phyloP scores from a whole-genome alignment of 2,797 vertebrate genomes.

The Sebastes trivittatus region DNA sequence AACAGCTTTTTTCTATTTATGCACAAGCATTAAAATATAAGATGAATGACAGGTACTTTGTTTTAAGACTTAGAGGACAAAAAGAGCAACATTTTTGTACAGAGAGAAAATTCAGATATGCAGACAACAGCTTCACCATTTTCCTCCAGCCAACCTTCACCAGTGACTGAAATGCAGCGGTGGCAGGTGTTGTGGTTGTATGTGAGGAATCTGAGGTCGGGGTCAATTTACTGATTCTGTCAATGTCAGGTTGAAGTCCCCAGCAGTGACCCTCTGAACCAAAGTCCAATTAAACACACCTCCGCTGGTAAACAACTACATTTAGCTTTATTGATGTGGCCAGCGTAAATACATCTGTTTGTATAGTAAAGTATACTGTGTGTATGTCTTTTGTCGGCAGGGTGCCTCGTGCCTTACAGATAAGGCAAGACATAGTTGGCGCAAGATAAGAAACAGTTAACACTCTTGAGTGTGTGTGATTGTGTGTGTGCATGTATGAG shows the following conservation, averaged over 20 bases:
- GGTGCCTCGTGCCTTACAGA: constrained; percentile 30
- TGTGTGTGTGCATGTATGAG: background rate
- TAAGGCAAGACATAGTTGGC: constrained; percentile 32
- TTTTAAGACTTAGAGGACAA: background rate
- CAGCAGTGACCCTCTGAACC: constrained; percentile 20
- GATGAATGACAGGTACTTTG: background rate
- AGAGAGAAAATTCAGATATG: background rate
- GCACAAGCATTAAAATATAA: background rate
- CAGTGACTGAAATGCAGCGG: constrained; percentile 9
- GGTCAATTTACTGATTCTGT: constrained; percentile 41
- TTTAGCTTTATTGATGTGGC: background rate
- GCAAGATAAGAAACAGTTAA: constrained; percentile 51
- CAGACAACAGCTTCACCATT: background rate
- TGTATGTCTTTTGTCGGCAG: constrained; percentile 10
- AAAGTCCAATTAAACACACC: background rate
- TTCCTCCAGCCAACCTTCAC: constrained; percentile 7
- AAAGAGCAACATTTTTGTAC: background rate
- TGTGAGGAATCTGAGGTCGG: constrained; percentile 41
- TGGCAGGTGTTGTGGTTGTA: constrained; percentile 52
- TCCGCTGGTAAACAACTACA: background rate
- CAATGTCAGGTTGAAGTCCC: constrained; percentile 40
- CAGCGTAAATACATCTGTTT: background rate
- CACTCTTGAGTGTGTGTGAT: constrained; percentile 20
- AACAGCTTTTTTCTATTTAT: background rate
- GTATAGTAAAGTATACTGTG: background rate